phyloP scores from a whole-genome alignment of 2,888 invertebrate species.

The Odontomyia ornata region DNA sequence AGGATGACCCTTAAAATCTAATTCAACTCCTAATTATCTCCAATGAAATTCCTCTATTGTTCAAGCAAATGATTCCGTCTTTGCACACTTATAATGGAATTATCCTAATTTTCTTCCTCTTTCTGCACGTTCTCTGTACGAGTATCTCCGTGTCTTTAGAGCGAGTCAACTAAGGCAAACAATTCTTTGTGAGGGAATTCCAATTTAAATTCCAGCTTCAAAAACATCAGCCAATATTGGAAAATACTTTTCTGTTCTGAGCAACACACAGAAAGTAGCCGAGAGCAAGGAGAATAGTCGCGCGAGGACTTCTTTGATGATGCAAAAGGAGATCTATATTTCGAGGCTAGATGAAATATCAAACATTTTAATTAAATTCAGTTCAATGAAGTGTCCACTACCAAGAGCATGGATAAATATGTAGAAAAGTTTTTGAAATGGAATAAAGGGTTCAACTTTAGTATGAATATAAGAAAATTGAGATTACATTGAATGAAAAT shows the following conservation, averaged over 20 bases:
- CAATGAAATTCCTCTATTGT: too few relatives aligned
- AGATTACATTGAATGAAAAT: too few relatives aligned
- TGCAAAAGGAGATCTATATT: not conserved
- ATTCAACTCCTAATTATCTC: too few relatives aligned
- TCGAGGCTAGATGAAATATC: not conserved
- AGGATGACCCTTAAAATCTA: too few relatives aligned
- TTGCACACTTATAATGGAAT: not conserved
- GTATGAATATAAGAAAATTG: too few relatives aligned
- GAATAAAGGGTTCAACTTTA: too few relatives aligned
- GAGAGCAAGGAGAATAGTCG: not conserved
- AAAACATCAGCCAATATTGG: conserved; percentile 7
- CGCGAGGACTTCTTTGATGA: not conserved
- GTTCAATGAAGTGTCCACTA: not conserved
- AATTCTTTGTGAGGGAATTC: conserved; percentile 2
- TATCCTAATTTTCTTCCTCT: conserved; percentile 8
- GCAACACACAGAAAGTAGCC: not conserved
- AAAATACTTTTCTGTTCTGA: conserved; percentile 6
- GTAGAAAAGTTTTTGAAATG: too few relatives aligned
- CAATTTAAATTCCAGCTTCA: not conserved
- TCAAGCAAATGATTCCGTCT: not conserved
- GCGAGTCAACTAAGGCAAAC: not conserved
- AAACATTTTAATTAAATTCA: conserved; percentile 1
- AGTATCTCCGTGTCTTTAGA: not conserved
- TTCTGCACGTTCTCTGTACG: not conserved
- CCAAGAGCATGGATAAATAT: too few relatives aligned